Percentiles rank a stretch among this genome's conserved stretches.
Conservation (phyloP, 2,113 vertebrate species). For the Pteropus alecto region DNA sequence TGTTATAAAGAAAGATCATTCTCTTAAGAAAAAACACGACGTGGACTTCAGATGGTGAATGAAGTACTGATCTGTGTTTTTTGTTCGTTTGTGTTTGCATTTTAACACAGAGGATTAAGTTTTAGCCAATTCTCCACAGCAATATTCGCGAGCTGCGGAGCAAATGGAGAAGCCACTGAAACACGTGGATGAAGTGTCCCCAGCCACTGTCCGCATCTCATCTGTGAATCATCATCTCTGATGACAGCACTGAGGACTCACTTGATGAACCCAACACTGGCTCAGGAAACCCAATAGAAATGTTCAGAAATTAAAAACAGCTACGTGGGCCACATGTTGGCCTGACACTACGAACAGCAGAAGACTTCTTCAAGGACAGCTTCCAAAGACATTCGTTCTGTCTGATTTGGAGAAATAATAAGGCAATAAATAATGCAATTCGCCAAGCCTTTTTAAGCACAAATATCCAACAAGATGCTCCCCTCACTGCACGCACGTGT, state of each 20-base stretch:
- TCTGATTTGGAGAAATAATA: neutral
- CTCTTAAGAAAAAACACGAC: neutral
- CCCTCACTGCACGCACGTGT: fast-evolving
- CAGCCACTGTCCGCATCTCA: neutral
- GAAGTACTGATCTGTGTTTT: neutral
- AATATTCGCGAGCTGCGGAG: neutral
- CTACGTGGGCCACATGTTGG: fast-evolving
- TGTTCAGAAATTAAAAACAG: neutral
- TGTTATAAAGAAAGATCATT: neutral
- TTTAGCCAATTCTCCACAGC: neutral
- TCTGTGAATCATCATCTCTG: neutral
- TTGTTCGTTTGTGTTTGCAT: neutral
- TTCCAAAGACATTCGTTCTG: neutral
- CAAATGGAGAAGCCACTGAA: neutral
- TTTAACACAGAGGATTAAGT: neutral
- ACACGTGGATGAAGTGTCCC: neutral
- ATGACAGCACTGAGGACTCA: neutral
- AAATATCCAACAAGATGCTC: neutral
- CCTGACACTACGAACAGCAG: neutral
- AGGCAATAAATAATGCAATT: neutral
- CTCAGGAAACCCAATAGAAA: neutral
- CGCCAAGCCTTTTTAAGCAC: neutral
- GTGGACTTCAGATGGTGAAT: neutral
- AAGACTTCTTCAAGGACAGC: neutral
- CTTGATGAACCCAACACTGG: neutral